Evolutionary conservation across 2,113 vertebrate genomes (phyloP).

Genomic region (Cercopithecus mona): DNA sequence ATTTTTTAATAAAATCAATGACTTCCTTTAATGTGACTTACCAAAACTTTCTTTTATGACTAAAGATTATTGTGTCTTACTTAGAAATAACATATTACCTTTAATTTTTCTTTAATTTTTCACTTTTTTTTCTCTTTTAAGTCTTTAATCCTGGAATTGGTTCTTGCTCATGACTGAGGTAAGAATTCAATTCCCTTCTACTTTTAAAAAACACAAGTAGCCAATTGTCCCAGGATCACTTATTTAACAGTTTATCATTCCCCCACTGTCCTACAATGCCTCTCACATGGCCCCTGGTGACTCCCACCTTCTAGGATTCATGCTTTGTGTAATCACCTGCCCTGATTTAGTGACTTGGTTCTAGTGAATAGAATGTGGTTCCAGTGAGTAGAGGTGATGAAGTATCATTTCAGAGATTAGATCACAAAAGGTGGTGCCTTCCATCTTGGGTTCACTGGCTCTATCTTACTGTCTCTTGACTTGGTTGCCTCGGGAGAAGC

Average conservation of each 20-base stretch:
- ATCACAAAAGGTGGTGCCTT: not conserved
- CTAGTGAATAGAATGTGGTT: not conserved
- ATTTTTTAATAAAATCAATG: not conserved
- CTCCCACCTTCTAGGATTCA: not conserved
- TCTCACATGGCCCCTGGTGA: not conserved
- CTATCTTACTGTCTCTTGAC: not conserved
- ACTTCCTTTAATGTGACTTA: not conserved
- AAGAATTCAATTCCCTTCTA: not conserved
- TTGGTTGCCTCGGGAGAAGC: not conserved
- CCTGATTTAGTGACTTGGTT: not conserved
- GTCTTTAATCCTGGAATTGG: not conserved
- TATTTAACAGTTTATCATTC: not conserved
- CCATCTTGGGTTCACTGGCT: too few species aligned
- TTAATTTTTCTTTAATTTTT: not conserved
- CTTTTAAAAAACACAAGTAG: not conserved
- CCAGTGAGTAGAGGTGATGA: not conserved
- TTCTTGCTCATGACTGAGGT: not conserved
- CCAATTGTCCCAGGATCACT: not conserved
- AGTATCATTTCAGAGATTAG: not conserved
- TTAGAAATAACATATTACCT: not conserved
- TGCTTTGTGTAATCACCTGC: not conserved
- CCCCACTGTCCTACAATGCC: not conserved
- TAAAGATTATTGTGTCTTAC: not conserved
- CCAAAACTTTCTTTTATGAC: not conserved
- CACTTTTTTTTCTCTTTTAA: not conserved